Conservation (phyloP, 2,113 vertebrate species). For the Malurus elegans region DNA sequence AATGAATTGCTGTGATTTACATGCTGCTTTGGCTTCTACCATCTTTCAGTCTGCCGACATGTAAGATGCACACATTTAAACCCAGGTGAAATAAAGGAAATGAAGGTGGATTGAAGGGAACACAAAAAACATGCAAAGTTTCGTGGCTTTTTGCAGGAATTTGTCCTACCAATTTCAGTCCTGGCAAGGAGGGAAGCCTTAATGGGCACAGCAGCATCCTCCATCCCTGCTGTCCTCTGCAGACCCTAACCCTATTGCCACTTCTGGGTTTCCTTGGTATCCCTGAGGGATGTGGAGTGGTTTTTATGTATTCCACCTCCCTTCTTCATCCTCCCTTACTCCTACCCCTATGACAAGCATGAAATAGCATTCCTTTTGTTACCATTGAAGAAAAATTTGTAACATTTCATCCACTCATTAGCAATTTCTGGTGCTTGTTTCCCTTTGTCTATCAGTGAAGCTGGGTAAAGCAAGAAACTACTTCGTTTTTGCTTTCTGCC, state of each 20-base stretch:
- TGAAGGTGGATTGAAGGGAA: neutral
- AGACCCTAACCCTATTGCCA: neutral
- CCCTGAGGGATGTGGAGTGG: neutral
- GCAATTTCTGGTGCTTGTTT: neutral
- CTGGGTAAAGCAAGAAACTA: neutral
- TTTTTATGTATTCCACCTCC: neutral
- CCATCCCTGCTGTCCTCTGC: neutral
- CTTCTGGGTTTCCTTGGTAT: neutral
- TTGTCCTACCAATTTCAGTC: neutral
- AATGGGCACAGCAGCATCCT: neutral
- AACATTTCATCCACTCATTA: neutral
- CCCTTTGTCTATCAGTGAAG: neutral
- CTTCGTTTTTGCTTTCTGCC: neutral
- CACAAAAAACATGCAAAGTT: neutral
- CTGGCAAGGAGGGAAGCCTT: neutral
- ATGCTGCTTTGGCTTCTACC: neutral
- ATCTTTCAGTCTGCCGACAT: neutral
- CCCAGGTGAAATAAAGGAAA: neutral
- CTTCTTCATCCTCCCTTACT: neutral
- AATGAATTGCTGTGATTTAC: constrained; percentile 20
- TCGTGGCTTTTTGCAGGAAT: fast-evolving
- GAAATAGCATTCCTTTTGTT: neutral
- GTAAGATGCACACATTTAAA: neutral
- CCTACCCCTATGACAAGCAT: neutral
- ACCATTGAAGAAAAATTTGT: neutral